Base-by-base conservation (phyloP, 92 coral and sea anemone species). In the Isaurus tuberculatus region DNA sequence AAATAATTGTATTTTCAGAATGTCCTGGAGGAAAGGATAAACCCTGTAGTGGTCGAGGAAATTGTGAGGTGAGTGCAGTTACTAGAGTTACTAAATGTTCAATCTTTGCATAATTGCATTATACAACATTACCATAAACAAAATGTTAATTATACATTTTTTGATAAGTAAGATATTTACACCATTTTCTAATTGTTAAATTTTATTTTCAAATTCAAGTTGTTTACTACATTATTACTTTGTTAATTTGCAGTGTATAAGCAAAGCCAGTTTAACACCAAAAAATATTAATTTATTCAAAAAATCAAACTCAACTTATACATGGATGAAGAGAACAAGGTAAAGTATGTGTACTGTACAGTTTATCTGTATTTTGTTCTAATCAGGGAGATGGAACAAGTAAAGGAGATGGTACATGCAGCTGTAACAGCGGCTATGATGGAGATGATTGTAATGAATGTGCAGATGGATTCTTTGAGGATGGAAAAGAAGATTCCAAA, bases 371-470 rank as follows among this genome's bases (percentile, higher is more conserved):
- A 40, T 66, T 14, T 75, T 57, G 73, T 2, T 13, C 27, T 58
- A 19, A 13, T 17, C 65, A 95, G 97, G 99, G 98, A 20, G 93
- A 73, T 78, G 99, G 97, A 4, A 88, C 89, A 0, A 86, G 99
- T 70, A 83, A 83, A 17, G 99, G 99, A 4, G 73, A 87, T n/a
- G 99, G 99, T 17, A 94, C 92, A 30, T 96, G 99, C 60, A 81
- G 84, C 44, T 96, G 99, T 86, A 83, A 92, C 73, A 77, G 71
- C 37, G 99, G 98, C 11, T 96, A 96, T 84, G 91, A 89, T 36
- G 96, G 98, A 8, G 94, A 92, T 44, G 78, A 85, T 26, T 96
- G 99, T 75, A 92, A 96, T 34, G 97, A 94, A 60, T 96, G 99
- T 67, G 92, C 88, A 0, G 99, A 96, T 55, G 91, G 84, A 79